Evolutionary conservation across 2,888 invertebrate species (phyloP), one percentile per base, ranked within the genome.

Genomic region (Phyto melanocephala): DNA sequence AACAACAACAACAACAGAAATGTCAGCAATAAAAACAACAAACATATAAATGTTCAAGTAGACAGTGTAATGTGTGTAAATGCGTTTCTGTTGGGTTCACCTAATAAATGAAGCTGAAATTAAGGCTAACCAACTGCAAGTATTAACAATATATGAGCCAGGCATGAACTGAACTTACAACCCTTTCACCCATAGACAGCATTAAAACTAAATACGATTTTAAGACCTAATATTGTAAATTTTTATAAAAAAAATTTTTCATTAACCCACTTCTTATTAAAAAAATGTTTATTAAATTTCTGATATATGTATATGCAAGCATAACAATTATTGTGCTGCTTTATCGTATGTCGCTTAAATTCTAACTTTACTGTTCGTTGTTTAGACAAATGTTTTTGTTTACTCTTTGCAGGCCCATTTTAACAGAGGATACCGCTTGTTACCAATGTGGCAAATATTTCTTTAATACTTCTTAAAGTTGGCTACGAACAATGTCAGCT

Each of bases 401-500:
- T 47, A 20, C 13, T 13, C 20, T 17, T 5, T 37, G 5, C 20
- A 13, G n/a, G n/a, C n/a, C n/a, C n/a, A n/a, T 40, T 58, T 56
- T 50, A 42, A 70, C 56, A 42, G 42, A 56, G 33, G 20, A 42
- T 56, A 70, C 42, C 52, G 54, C 40, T n/a, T 75, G 65, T 65
- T 75, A 56, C 42, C 22, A 33, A 20, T 37, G n/a, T 45, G 17
- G 33, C 24, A 13, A 52, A 33, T 33, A 11, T 47, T n/a, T 28
- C 15, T 33, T 17, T 72, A 5, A 7, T 72, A 1, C 33, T 37
- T 60, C 50, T 6, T 50, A 47, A n/a, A 13, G 15, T 47, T 50
- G 17, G 6, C 28, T 28, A 28, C 6, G 3, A n/a, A n/a, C 6
- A 28, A 28, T 5, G 28, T 28, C 6, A 28, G 6, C 60, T 52